Evolutionary conservation across 2,113 vertebrate species (phyloP), one percentile per base, ranked within the genome.

Genomic region (Crotalus helleri): DNA sequence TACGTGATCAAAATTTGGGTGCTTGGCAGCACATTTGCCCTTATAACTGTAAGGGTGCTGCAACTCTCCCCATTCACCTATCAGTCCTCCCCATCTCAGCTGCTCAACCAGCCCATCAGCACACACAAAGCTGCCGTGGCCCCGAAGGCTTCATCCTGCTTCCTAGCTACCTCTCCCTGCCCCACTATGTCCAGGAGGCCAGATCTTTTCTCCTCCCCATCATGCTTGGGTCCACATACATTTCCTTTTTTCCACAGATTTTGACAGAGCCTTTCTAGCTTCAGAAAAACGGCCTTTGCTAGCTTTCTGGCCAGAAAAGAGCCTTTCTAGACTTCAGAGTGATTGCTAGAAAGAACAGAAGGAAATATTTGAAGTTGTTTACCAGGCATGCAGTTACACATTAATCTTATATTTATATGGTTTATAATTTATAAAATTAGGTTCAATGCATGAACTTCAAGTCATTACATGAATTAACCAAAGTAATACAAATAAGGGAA

Each of bases 401-500:
- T 91, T n/a, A 92, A 4, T 49, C 21, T 39, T 3, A 54, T 39
- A 81, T 81, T 81, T 8, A 81, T 39, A 81, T 81, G 33, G 3
- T 8, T 81, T 81, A 81, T 21, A 39, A 81, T 81, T 86, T 86
- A 54, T 33, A 58, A 69, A 15, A 21, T 19, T 92, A 7, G 85
- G 8, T 0, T 91, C n/a, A 1, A 85, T 0, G 17, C 2, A 61
- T 87, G 5, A 5, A 58, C 88, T 91, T 93, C 17, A 26, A 13
- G 29, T 89, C 11, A 90, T 54, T 92, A 90, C 93, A 85, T 94
- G 90, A 87, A 24, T 81, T 39, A 39, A 39, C 33, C 6, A 81
- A 81, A 81, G 17, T 19, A 81, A 39, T 2, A 81, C 17, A 21
- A 81, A 6, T 39, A 39, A 39, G 33, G 33, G 33, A 39, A 74